phyloP scores from a whole-genome alignment of 2,797 vertebrate species.

The Myioborus miniatus region DNA sequence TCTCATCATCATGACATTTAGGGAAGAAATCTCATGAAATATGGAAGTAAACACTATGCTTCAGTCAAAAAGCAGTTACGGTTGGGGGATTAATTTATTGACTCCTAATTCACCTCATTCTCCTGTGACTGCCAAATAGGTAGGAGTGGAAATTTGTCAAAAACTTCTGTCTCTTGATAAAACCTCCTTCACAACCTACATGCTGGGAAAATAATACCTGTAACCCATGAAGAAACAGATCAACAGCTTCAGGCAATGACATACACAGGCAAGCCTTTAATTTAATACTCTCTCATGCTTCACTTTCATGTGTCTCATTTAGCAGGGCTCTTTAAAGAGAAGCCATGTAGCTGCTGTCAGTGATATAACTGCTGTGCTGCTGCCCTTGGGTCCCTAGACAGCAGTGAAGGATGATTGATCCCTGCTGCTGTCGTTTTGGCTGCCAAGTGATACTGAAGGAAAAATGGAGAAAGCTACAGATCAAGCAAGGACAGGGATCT shows the following conservation, averaged over 20 bases:
- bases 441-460: background rate
- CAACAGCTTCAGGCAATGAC: constrained; percentile 37
- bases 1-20: background rate
- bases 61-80: background rate
- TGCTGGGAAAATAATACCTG: constrained; percentile 36
- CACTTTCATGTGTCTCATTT: constrained; percentile 53
- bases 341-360: constrained; percentile 28
- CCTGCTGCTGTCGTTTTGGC: background rate
- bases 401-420: background rate
- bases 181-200: constrained; percentile 25
- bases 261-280: constrained; percentile 31
- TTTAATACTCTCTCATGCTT: constrained; percentile 20
- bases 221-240: constrained; percentile 41
- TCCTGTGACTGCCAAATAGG: background rate
- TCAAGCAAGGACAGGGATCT: background rate
- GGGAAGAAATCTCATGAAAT: background rate
- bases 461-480: background rate
- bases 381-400: constrained; percentile 26
- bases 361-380: background rate
- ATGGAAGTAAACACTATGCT: background rate
- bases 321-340: constrained; percentile 35
- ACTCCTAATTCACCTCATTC: constrained; percentile 23
- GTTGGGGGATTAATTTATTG: constrained; percentile 4
- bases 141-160: constrained; percentile 21
- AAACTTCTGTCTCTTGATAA: background rate